Conservation (phyloP, 2,113 vertebrate genomes). For the Eolophus roseicapilla region DNA sequence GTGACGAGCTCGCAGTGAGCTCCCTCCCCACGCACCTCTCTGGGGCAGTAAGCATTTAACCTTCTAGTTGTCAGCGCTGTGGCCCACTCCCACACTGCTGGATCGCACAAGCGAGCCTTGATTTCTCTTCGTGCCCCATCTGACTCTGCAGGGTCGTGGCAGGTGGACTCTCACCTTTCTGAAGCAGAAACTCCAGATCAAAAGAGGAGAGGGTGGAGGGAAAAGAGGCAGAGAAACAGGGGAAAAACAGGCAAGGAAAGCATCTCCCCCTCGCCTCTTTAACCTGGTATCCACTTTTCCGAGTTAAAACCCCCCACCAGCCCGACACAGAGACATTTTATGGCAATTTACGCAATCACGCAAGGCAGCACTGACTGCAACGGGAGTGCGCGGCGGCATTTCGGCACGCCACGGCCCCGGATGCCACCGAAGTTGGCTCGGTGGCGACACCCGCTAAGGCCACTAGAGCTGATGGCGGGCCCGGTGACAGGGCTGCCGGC, state of each 20-base stretch:
- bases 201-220: neutral
- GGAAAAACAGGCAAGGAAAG: neutral
- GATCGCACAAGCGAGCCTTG: neutral
- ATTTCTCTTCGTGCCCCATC: neutral
- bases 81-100: constrained; percentile 1
- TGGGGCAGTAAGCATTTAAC: neutral
- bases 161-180: neutral
- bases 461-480: neutral
- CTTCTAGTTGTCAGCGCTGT: neutral
- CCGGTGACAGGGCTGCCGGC: neutral
- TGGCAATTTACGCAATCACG: neutral
- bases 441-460: neutral
- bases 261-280: neutral
- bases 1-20: neutral
- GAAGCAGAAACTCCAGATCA: neutral
- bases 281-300: neutral
- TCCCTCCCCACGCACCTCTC: neutral
- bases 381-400: neutral
- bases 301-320: neutral
- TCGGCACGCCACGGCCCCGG: neutral
- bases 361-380: neutral
- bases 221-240: neutral
- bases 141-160: neutral
- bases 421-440: neutral
- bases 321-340: neutral